These are phyloP conservation scores for Dreissena rostriformis DNA, from an alignment of 1,140 invertebrate genomes.

Conservation along the genomic window DNA sequence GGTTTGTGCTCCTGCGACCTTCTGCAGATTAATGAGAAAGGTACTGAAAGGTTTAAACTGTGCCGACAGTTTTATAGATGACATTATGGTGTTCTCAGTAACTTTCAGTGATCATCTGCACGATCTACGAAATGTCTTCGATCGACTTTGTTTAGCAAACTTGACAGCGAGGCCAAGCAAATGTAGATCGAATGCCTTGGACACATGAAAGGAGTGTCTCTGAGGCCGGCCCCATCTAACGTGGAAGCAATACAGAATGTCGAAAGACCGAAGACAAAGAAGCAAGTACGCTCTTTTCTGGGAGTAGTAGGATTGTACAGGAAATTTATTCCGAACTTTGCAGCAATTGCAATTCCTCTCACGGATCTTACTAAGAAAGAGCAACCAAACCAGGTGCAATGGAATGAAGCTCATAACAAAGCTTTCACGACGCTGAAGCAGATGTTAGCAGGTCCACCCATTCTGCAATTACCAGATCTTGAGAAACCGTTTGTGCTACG, in stretches of 20 bases:
- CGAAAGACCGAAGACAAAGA: constrained; percentile 71
- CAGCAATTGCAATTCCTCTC: too few species aligned
- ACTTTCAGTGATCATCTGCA: not conserved
- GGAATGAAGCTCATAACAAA: not conserved
- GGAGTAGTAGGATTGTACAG: constrained; percentile 57
- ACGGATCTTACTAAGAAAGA: constrained; percentile 8
- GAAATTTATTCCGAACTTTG: too few species aligned
- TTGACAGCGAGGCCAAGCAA: constrained; percentile 59
- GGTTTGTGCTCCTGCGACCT: too few species aligned
- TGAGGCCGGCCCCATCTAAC: constrained; percentile 74
- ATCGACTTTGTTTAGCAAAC: constrained; percentile 37
- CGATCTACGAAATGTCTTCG: too few species aligned
- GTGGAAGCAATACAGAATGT: constrained; percentile 77
- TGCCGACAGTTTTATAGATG: too few species aligned
- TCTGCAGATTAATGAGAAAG: too few species aligned
- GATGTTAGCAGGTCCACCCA: not conserved
- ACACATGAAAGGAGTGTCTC: constrained; percentile 61
- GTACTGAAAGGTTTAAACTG: too few species aligned
- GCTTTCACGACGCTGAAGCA: not conserved
- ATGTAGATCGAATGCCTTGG: constrained; percentile 59
- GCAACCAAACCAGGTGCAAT: not conserved
- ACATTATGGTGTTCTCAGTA: not conserved
- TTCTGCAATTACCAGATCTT: not conserved
- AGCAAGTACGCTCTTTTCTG: constrained; percentile 70
- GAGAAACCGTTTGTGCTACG: constrained; percentile 1